Evolutionary conservation across 1,140 invertebrate species (phyloP), one percentile per base, ranked within the genome.

Genomic region (Gerris buenoi): DNA sequence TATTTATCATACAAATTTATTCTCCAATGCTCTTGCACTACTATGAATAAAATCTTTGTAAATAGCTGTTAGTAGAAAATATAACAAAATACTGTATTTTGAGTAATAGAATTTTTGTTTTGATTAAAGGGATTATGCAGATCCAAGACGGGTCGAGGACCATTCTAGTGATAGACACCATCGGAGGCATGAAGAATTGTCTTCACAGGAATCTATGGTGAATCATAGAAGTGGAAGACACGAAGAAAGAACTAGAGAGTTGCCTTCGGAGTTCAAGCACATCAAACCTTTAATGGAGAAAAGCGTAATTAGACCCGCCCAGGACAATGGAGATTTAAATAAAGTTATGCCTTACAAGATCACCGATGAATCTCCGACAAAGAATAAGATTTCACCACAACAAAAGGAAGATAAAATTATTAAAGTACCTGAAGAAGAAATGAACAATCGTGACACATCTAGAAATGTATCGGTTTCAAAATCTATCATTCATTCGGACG

Each of bases 141-240:
- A n/a, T n/a, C n/a, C n/a, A n/a, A n/a, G n/a, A n/a, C n/a, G n/a
- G n/a, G n/a, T n/a, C n/a, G n/a, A n/a, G n/a, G n/a, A n/a, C n/a
- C n/a, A n/a, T n/a, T n/a, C n/a, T n/a, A n/a, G n/a, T n/a, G n/a
- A n/a, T n/a, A n/a, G 33, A 46, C 33, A 46, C 18, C 33, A 46
- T 46, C 5, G 33, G 33, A 46, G 33, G 18, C 33, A 46, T 46
- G 33, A 46, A 10, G 33, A 67, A 70, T 68, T 46, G 69, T 25
- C 70, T 61, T 67, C 67, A 66, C 64, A 72, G 14, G 56, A 27
- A 64, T 61, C 57, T 64, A 27, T 33, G 27, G 25, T 28, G 25
- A 0, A 22, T 2, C 25, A 65, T 1, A 27, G 25, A 2, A 65
- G 58, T 57, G 3, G 2, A 15, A 65, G 33, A 25, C 27, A 57